Base-by-base conservation (phyloP, 2,888 invertebrate genomes). In the Antitype chi region DNA sequence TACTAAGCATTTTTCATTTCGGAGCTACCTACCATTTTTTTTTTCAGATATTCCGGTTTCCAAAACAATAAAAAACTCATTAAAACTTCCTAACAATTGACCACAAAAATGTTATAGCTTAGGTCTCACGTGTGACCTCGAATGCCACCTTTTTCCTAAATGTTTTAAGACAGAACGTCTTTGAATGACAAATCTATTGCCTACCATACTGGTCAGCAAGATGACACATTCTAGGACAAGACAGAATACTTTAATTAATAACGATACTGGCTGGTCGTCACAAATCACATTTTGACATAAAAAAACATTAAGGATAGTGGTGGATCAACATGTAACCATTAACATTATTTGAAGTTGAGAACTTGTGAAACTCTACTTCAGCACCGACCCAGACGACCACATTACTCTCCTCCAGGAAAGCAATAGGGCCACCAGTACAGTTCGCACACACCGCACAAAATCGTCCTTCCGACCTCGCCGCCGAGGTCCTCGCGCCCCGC, bases 181-280 rank as follows among this genome's bases (percentile, higher is more conserved):
- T 17, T 55, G 25, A 62, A 75, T 60, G 43, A 62, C 60, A 53
- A 52, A 81, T 60, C 47, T 69, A n/a, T 53, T 15, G 28, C 23
- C n/a, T n/a, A 67, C 60, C 52, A 59, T 80, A 80, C 85, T 55
- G 68, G 70, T 85, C 68, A 23, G 32, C 63, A 69, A 81, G 52
- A 70, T 81, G 85, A 81, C 84, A 55, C 74, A 15, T 17, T 32
- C 71, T 70, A 67, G 78, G 78, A 62, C 78, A 70, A 52, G 9
- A 15, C 52, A n/a, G 23, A 64, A 23, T 55, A 25, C 23, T 60
- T 52, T 52, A 8, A 52, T 59, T 47, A 72, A 38, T 55, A n/a
- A 38, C 11, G 7, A 49, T 38, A 7, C 7, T 32, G 32, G 11
- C 15, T 60, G 23, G 23, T 23, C 15, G 6, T 53, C 25, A 43